Conservation (phyloP, 2,888 invertebrate genomes). For the Tricholauxania praeusta region DNA sequence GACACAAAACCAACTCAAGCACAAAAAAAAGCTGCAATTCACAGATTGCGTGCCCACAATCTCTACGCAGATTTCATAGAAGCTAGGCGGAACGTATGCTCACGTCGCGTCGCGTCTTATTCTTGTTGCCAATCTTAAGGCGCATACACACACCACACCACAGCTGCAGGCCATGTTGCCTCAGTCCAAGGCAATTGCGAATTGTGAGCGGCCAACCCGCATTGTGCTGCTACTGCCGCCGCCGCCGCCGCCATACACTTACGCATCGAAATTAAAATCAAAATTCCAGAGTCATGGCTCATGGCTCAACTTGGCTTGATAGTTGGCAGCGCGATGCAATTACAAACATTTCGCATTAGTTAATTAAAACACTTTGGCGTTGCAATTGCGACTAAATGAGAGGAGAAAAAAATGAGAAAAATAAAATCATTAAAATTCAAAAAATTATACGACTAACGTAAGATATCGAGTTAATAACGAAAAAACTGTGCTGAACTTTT, state of each 20-base stretch:
- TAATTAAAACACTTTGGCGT: constrained; percentile 50
- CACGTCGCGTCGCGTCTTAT: constrained; percentile 4
- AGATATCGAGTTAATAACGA: background rate
- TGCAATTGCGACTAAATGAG: constrained; percentile 7
- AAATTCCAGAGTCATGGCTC: constrained; percentile 41
- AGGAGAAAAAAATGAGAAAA: background rate
- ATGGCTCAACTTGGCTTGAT: constrained; percentile 1
- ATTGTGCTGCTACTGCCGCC: background rate
- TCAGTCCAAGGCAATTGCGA: constrained; percentile 25
- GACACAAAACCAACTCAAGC: constrained; percentile 23
- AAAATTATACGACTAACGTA: background rate
- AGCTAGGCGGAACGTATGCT: constrained; percentile 35
- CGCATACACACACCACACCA: background rate
- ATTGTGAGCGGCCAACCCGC: background rate
- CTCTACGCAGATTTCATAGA: constrained; percentile 30
- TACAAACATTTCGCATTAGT: constrained; percentile 49
- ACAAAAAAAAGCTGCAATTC: constrained; percentile 32
- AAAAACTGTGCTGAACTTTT: background rate
- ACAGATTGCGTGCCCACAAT: constrained; percentile 32
- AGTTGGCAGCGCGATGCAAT: constrained; percentile 8
- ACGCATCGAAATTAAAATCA: constrained; percentile 23
- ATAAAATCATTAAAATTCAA: background rate
- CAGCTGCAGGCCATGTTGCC: constrained; percentile 10
- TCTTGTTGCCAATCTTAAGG: background rate
- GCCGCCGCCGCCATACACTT: background rate